Base-by-base conservation (phyloP, 2,113 vertebrate species). In the Tenebrosternarchus preto region DNA sequence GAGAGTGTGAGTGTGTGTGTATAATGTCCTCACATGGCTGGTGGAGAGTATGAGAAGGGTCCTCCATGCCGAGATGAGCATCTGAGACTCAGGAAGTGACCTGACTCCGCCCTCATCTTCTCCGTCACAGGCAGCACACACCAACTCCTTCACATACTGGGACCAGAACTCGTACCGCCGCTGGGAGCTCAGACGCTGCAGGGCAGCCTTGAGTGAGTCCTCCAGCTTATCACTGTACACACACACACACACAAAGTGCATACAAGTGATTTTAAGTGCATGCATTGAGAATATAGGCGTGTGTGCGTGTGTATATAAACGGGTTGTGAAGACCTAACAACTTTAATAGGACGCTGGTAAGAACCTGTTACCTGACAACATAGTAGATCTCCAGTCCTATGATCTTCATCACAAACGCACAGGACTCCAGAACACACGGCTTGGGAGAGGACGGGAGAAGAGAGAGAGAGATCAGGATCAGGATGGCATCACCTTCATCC, bases 381-480 rank as follows among this genome's bases (percentile, higher is more conserved):
- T 98, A 98, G 91, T 96, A 97, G 89, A 99, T 96, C 92, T 99
- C 98, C 86, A 99, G 92, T 78, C 96, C 96, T 55, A 99, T 95
- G 17, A 99, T 98, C 89, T 98, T 99, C 96, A 99, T 97, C 77
- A 96, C 96, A 68, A 99, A 96, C 57, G 97, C 96, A 85, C 98
- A 99, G 5, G 97, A 98, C 88, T 99, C 97, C 91, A 99, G 91
- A 85, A 96, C 90, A 71, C 95, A 98, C 64, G 96, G 94, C 97
- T 99, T 88, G 9, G 78, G 0, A 60, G 60, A 72, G 17, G 27
- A 86, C 88, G 64, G 84, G 55, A 19, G 77, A 66, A 81, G 73
- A 20, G 29, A 80, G 59, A 46, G 8, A 43, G 39, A 43, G 6
- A 43, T n/a, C n/a, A n/a, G n/a, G n/a, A n/a, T n/a, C n/a, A n/a